Conservation (phyloP, 2,888 invertebrate genomes). For the Trichogramma dendrolimi region DNA sequence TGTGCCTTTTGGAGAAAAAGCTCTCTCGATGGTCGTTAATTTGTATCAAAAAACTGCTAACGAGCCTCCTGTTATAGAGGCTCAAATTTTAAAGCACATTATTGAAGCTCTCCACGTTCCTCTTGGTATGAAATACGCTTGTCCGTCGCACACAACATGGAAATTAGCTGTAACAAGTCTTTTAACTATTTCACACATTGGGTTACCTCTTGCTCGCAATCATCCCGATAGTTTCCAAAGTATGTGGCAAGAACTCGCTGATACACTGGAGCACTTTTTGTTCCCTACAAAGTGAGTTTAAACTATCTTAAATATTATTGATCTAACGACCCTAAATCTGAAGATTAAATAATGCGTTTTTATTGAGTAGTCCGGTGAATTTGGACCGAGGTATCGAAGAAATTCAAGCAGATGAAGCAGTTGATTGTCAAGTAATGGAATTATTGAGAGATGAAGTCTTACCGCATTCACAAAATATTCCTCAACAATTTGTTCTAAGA, state of each 20-base stretch:
- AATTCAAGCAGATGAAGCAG: constrained; percentile 66
- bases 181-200: constrained; percentile 73
- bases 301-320: constrained; percentile 6
- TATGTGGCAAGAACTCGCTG: constrained; percentile 84
- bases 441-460: constrained; percentile 75
- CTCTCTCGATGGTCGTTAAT: constrained; percentile 69
- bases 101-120: constrained; percentile 69
- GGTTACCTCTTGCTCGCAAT: constrained; percentile 81
- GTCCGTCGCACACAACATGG: constrained; percentile 78
- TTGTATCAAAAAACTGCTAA: constrained; percentile 72
- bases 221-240: constrained; percentile 68
- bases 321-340: too few species aligned
- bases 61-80: constrained; percentile 67
- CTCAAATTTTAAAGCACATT: constrained; percentile 69
- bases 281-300: constrained; percentile 71
- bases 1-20: constrained; percentile 81
- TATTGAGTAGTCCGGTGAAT: constrained; percentile 50
- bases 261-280: constrained; percentile 84
- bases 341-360: neutral
- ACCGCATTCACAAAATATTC: constrained; percentile 73
- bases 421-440: constrained; percentile 79
- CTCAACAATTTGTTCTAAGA: constrained; percentile 76
- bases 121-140: constrained; percentile 74
- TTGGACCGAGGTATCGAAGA: constrained; percentile 57
- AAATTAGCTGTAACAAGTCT: constrained; percentile 75